phyloP scores from a whole-genome alignment of 2,797 vertebrate species.

The Clarias platycephalus region DNA sequence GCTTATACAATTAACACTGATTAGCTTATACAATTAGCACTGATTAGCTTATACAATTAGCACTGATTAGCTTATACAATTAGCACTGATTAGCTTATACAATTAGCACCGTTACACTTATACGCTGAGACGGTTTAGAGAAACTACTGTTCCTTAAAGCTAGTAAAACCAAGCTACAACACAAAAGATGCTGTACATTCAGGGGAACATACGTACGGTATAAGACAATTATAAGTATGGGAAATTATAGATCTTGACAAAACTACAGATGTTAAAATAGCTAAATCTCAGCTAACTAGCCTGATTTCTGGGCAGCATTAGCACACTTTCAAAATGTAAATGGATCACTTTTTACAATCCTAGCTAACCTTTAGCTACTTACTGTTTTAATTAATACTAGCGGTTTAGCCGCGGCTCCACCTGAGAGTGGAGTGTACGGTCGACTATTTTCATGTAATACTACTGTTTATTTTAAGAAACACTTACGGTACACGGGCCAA shows the following conservation, averaged over 20 bases:
- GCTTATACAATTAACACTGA: too few species aligned
- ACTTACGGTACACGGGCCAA: too few species aligned
- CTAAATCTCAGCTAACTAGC: neutral
- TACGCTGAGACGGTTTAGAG: neutral
- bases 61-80: too few species aligned
- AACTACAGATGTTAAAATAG: neutral
- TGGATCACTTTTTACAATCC: neutral
- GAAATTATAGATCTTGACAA: neutral
- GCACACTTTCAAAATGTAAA: neutral
- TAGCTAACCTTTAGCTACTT: too few species aligned
- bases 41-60: too few species aligned
- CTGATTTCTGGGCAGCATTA: neutral
- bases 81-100: too few species aligned
- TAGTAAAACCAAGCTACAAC: neutral
- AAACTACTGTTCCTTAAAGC: neutral
- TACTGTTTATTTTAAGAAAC: too few species aligned
- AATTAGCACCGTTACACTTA: neutral
- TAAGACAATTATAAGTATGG: neutral
- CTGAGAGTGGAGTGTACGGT: too few species aligned
- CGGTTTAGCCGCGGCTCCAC: too few species aligned
- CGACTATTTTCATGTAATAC: too few species aligned
- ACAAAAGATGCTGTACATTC: neutral
- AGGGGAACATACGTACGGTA: neutral
- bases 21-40: too few species aligned
- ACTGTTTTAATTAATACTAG: too few species aligned